A percentile compares a stretch with the other conserved stretches of the same genome.
Conservation (phyloP, 2,113 vertebrate genomes). For the Myrmecobius fasciatus region DNA sequence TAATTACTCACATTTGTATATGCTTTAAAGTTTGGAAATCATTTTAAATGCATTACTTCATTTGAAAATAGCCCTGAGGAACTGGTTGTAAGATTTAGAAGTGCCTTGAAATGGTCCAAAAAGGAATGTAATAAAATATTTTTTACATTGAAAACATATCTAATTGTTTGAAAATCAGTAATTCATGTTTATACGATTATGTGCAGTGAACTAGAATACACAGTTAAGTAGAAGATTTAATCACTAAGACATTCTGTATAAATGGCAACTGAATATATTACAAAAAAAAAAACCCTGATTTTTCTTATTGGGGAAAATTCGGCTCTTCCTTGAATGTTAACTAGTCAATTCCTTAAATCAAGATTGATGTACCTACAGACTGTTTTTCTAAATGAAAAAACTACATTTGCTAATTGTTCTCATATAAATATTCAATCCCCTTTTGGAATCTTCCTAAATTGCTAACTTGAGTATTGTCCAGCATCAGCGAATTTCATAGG, state of each 20-base stretch:
- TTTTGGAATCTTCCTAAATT: constrained; percentile 71
- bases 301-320: constrained; percentile 13
- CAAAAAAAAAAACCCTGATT: constrained; percentile 6
- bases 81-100: neutral
- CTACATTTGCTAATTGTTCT: constrained; percentile 69
- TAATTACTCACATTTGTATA: neutral
- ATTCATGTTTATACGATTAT: neutral
- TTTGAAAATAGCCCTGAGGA: neutral
- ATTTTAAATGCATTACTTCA: neutral
- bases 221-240: neutral
- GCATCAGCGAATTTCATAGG: constrained; percentile 74
- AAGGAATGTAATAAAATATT: neutral
- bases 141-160: neutral
- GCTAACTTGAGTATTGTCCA: constrained; percentile 60
- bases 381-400: constrained; percentile 61
- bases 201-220: constrained; percentile 23
- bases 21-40: neutral
- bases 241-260: constrained; percentile 31
- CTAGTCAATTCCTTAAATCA: constrained; percentile 50
- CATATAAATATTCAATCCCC: constrained; percentile 63
- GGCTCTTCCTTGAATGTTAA: constrained; percentile 36
- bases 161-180: neutral
- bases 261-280: constrained; percentile 4
- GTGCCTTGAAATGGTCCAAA: neutral
- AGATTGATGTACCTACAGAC: constrained; percentile 36